Conservation (phyloP, 2,888 invertebrate species). For the Lydus trimaculatus region DNA sequence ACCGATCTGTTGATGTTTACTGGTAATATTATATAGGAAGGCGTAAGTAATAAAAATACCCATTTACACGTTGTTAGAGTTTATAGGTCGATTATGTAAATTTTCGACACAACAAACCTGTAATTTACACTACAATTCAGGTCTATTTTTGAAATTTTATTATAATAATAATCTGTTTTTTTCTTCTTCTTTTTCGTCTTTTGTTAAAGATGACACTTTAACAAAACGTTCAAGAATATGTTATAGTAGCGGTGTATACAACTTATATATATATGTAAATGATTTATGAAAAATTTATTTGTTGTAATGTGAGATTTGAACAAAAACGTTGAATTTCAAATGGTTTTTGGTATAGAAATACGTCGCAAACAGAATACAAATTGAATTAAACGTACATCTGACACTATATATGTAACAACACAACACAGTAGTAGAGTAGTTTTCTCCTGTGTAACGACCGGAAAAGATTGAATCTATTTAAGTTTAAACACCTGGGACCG, state of each 20-base stretch:
- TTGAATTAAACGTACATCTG: neutral
- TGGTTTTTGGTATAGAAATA: neutral
- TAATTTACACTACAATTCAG: constrained; percentile 19
- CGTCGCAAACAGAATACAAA: neutral
- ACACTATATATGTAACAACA: neutral
- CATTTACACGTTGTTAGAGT: constrained; percentile 31
- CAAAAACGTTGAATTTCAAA: neutral
- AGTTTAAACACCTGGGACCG: constrained; percentile 38
- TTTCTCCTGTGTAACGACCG: constrained; percentile 39
- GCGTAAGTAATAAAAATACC: constrained; percentile 28
- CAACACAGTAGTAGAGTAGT: constrained; percentile 11
- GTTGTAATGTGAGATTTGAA: neutral
- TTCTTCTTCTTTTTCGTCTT: neutral
- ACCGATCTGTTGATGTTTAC: neutral
- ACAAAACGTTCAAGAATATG: neutral
- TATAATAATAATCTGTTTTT: neutral
- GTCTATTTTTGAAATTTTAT: neutral
- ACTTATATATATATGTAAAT: too few species aligned
- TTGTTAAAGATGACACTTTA: neutral
- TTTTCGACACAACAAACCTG: constrained; percentile 21
- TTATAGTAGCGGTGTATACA: neutral
- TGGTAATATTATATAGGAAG: constrained; percentile 5
- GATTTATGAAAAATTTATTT: constrained; percentile 1
- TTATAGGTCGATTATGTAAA: constrained; percentile 33
- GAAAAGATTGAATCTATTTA: constrained; percentile 42